phyloP scores from a whole-genome alignment of 2,113 vertebrate species.

The Xiphophorus hellerii region DNA sequence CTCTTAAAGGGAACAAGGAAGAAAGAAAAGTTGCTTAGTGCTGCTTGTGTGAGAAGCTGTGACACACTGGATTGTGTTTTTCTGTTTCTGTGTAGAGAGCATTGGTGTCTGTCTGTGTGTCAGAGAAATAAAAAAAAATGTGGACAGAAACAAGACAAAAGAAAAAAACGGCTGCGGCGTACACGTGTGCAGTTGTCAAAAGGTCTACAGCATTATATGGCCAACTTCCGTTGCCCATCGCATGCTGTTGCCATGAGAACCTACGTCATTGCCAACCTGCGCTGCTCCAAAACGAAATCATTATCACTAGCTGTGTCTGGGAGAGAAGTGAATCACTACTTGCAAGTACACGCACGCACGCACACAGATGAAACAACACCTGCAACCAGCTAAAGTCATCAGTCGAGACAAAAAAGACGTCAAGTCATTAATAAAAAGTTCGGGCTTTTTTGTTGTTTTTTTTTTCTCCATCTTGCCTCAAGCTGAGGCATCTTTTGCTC shows the following conservation, averaged over 20 bases:
- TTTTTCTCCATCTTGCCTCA: constrained; percentile 27
- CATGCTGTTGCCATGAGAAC: constrained; percentile 69
- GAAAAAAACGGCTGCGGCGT: constrained; percentile 1
- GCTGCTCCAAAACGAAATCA: constrained; percentile 66
- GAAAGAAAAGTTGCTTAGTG: constrained; percentile 3
- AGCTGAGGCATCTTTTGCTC: constrained; percentile 23
- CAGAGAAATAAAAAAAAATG: background rate
- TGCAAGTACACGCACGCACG: background rate
- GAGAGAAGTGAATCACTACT: constrained; percentile 65
- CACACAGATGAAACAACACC: constrained; percentile 18
- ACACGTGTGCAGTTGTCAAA: constrained; percentile 29
- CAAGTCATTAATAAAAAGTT: constrained; percentile 38
- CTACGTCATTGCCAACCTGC: constrained; percentile 65
- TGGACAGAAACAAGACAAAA: background rate
- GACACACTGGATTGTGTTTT: background rate
- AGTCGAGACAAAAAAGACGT: constrained; percentile 36
- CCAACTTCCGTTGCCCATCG: constrained; percentile 49
- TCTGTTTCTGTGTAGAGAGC: background rate
- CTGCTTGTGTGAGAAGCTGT: background rate
- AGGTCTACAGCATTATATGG: constrained; percentile 44
- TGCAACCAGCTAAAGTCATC: constrained; percentile 36
- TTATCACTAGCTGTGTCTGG: constrained; percentile 59
- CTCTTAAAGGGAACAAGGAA: background rate
- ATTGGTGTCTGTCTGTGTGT: background rate
- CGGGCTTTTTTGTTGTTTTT: background rate